These are phyloP conservation scores for Drosophila lacteicornis DNA, from an alignment of 1,140 invertebrate species.

Conservation along the genomic window DNA sequence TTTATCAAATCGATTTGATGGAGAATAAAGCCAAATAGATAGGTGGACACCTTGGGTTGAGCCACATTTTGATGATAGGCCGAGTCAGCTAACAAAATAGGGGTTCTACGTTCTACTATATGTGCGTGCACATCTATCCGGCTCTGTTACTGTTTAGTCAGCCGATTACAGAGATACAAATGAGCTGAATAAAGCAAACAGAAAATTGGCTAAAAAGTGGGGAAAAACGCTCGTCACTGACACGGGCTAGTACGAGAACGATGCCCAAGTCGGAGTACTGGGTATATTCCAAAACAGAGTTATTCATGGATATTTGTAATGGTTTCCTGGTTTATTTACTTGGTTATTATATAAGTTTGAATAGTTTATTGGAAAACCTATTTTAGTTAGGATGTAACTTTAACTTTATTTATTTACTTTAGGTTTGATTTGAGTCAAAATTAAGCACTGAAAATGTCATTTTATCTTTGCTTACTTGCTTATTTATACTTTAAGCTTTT, in stretches of 20 bases:
- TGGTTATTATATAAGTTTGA: background rate
- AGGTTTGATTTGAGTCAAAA: background rate
- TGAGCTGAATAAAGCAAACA: slow-evolving; percentile 20
- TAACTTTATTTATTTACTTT: background rate
- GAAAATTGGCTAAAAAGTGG: slow-evolving; percentile 28
- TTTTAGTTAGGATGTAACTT: background rate
- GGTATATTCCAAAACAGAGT: slow-evolving; percentile 11
- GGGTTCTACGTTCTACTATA: slow-evolving; percentile 6
- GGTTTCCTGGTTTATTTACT: background rate
- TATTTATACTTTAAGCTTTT: background rate
- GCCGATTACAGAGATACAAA: slow-evolving; percentile 52
- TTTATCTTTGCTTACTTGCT: background rate
- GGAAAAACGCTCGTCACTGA: slow-evolving; percentile 49
- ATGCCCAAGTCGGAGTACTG: background rate
- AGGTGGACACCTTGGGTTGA: slow-evolving; percentile 8
- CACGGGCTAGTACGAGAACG: slow-evolving; percentile 35
- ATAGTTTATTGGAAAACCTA: background rate
- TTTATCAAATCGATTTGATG: slow-evolving; percentile 15
- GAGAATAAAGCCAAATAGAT: slow-evolving; percentile 34
- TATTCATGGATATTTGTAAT: background rate
- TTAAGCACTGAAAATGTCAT: background rate
- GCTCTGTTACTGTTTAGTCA: slow-evolving; percentile 37
- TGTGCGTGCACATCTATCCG: background rate
- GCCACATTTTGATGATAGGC: slow-evolving; percentile 18
- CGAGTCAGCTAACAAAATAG: slow-evolving; percentile 16